phyloP scores from a whole-genome alignment of 2,113 vertebrate genomes.

The Chaetops frenatus region DNA sequence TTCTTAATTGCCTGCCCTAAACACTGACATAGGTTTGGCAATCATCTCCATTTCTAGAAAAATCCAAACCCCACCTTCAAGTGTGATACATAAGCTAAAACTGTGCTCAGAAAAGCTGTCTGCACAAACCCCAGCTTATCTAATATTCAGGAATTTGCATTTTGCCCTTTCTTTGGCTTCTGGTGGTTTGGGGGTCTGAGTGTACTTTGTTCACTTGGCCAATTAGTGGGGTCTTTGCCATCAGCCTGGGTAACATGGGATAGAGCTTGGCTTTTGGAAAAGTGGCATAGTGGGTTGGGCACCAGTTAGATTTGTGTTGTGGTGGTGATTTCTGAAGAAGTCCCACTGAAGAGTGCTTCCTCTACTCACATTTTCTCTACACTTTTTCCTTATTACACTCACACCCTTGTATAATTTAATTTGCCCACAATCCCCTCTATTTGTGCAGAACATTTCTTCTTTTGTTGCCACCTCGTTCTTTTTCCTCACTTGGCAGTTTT shows the following conservation, averaged over 20 bases:
- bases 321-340: background rate
- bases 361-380: background rate
- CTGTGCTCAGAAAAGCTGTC: background rate
- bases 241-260: background rate
- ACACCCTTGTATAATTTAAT: background rate
- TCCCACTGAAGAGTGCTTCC: background rate
- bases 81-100: background rate
- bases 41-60: background rate
- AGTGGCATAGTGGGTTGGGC: background rate
- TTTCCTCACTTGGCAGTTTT: background rate
- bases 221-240: background rate
- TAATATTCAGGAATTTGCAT: background rate
- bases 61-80: background rate
- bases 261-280: background rate
- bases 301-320: background rate
- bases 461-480: background rate
- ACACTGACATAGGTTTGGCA: background rate
- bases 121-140: background rate
- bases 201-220: background rate
- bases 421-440: background rate
- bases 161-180: background rate
- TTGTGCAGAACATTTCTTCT: background rate
- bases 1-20: background rate
- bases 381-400: background rate
- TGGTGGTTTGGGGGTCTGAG: background rate